A percentile compares a stretch with the other conserved stretches of the same genome.
These are phyloP conservation scores for Nylanderia fulva DNA, from an alignment of 1,140 invertebrate genomes.

Conservation along the genomic window DNA sequence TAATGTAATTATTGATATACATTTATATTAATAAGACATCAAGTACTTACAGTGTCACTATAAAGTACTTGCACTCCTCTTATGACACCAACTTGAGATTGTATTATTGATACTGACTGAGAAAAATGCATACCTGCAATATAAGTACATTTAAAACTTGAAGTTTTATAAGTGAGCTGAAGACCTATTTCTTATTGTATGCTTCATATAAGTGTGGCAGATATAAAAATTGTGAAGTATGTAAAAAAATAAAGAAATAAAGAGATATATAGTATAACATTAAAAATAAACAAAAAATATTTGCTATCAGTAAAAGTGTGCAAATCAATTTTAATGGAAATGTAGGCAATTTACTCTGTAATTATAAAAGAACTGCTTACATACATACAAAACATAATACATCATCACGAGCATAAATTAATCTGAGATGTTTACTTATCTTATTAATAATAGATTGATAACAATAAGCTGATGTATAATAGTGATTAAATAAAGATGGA, in stretches of 20 bases:
- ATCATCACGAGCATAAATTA: neutral
- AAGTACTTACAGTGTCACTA: constrained; percentile 93
- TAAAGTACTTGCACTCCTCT: constrained; percentile 98
- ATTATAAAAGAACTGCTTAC: neutral
- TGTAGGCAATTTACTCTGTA: neutral
- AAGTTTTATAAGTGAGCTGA: neutral
- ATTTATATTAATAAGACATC: neutral
- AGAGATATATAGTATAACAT: neutral
- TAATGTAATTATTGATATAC: too few relatives aligned
- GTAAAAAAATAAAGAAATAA: neutral
- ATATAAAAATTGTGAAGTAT: neutral
- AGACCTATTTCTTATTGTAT: neutral
- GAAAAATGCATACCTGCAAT: constrained; percentile 98
- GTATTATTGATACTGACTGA: constrained; percentile 97
- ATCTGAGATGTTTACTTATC: neutral
- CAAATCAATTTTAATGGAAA: neutral
- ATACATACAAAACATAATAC: neutral
- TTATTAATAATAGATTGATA: neutral
- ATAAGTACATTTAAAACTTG: constrained; percentile 69
- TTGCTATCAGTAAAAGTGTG: neutral
- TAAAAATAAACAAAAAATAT: neutral
- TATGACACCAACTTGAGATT: constrained; percentile 96
- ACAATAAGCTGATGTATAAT: neutral
- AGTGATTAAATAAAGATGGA: neutral
- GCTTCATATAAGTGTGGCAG: neutral